Conservation (phyloP, 2,113 vertebrate genomes). For the Hiodon alosoides region DNA sequence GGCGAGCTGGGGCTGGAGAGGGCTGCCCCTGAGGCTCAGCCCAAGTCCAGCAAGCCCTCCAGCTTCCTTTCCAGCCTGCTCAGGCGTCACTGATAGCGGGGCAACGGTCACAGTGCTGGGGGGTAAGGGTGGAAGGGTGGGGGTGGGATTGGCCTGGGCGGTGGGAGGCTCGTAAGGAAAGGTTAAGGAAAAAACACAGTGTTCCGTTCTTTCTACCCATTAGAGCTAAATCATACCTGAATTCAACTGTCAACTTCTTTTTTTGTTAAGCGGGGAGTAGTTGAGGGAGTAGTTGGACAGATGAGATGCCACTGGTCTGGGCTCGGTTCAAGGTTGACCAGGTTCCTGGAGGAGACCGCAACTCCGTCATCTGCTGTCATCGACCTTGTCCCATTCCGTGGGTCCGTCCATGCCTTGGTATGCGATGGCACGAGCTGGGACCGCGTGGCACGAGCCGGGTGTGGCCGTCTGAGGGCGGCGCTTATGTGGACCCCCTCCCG, state of each 20-base stretch:
- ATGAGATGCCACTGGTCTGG: not conserved
- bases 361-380: not conserved
- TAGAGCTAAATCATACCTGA: constrained; percentile 12
- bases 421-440: not conserved
- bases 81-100: constrained; percentile 69
- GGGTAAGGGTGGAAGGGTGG: not conserved
- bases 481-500: not conserved
- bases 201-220: constrained; percentile 10
- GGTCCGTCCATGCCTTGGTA: constrained; percentile 1
- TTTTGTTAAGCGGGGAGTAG: not conserved
- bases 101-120: not conserved
- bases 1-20: constrained; percentile 76
- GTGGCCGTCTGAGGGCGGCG: not conserved
- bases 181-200: not conserved
- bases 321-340: not conserved
- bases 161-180: not conserved
- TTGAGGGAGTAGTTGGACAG: not conserved
- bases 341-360: constrained; percentile 9
- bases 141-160: too few relatives aligned
- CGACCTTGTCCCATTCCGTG: not conserved
- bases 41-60: constrained; percentile 55
- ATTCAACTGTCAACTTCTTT: not conserved
- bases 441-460: not conserved
- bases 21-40: constrained; percentile 46
- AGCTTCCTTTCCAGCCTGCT: constrained; percentile 91